Evolutionary conservation across 2,797 vertebrate species (phyloP).

Genomic region (Melanogrammus aeglefinus): DNA sequence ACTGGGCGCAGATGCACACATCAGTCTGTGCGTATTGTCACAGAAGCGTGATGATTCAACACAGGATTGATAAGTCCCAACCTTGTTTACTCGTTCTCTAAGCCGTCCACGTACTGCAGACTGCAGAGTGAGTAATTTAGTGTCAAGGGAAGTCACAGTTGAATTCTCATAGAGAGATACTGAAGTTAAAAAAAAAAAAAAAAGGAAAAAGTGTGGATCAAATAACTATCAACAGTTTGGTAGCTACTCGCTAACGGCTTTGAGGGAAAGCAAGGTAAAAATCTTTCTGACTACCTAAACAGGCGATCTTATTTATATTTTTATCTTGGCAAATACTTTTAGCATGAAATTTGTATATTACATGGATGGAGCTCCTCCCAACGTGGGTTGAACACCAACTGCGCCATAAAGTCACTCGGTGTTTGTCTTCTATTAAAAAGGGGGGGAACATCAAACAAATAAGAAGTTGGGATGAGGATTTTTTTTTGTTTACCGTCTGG

Average conservation of each 20-base stretch:
- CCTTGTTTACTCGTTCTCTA: slow-evolving; percentile 40
- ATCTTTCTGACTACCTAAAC: neutral
- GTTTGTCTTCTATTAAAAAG: neutral
- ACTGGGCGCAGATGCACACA: slow-evolving; percentile 13
- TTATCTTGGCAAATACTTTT: neutral
- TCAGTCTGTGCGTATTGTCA: slow-evolving; percentile 12
- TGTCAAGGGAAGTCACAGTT: slow-evolving; percentile 54
- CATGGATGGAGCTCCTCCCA: neutral
- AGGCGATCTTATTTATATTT: neutral
- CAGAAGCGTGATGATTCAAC: slow-evolving; percentile 36
- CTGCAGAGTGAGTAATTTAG: slow-evolving; percentile 50
- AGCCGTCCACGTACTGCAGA: slow-evolving; percentile 43
- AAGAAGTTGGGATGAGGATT: neutral
- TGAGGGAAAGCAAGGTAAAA: neutral
- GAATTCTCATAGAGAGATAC: slow-evolving; percentile 50
- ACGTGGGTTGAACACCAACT: neutral
- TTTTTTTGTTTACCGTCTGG: neutral
- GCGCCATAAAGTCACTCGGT: no score
- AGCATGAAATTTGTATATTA: neutral
- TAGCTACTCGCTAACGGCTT: slow-evolving; percentile 25
- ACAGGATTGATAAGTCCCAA: slow-evolving; percentile 41
- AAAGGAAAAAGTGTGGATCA: neutral
- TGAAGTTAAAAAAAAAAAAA: slow-evolving; percentile 46
- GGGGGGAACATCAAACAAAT: neutral
- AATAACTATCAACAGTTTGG: slow-evolving; percentile 38